Percentiles rank a stretch among this genome's conserved stretches.
Conservation (phyloP, 2,888 invertebrate genomes). For the Mechanitis messenoides region DNA sequence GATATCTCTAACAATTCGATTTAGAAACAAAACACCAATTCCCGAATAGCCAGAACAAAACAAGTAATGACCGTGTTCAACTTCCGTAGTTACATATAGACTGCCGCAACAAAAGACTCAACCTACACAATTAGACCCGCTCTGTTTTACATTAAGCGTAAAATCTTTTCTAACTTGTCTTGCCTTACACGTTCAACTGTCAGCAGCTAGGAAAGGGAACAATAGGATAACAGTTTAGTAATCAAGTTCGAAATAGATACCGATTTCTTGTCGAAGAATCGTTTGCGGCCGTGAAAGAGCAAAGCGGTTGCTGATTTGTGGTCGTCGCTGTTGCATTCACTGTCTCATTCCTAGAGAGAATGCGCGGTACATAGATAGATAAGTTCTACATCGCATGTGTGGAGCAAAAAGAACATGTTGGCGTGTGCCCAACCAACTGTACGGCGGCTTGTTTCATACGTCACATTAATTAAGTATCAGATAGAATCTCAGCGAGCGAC, state of each 20-base stretch:
- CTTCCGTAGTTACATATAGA: slow-evolving; percentile 29
- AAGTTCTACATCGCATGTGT: slow-evolving; percentile 39
- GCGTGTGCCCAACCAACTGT: slow-evolving; percentile 66
- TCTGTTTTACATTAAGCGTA: slow-evolving; percentile 54
- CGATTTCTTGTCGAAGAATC: slow-evolving; percentile 50
- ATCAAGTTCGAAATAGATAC: slow-evolving; percentile 57
- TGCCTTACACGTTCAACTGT: slow-evolving; percentile 40
- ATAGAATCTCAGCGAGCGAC: slow-evolving; percentile 54
- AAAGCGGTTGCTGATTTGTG: slow-evolving; percentile 72
- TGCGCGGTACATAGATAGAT: slow-evolving; percentile 42
- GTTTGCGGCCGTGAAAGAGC: slow-evolving; percentile 59
- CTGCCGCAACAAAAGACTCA: slow-evolving; percentile 42
- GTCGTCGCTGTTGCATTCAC: slow-evolving; percentile 50
- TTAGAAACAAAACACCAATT: slow-evolving; percentile 28
- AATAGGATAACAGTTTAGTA: slow-evolving; percentile 39
- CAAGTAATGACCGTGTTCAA: slow-evolving; percentile 31
- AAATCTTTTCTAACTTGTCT: slow-evolving; percentile 45
- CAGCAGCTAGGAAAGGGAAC: slow-evolving; percentile 42
- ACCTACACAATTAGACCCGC: slow-evolving; percentile 51
- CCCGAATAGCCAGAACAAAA: slow-evolving; percentile 32
- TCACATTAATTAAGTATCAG: slow-evolving; percentile 70
- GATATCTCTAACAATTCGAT: slow-evolving; percentile 28
- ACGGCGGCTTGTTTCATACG: slow-evolving; percentile 61
- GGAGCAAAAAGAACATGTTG: slow-evolving; percentile 64
- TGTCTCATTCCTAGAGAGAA: slow-evolving; percentile 57